Conservation (phyloP, 2,113 vertebrate species). For the Candoia aspera region DNA sequence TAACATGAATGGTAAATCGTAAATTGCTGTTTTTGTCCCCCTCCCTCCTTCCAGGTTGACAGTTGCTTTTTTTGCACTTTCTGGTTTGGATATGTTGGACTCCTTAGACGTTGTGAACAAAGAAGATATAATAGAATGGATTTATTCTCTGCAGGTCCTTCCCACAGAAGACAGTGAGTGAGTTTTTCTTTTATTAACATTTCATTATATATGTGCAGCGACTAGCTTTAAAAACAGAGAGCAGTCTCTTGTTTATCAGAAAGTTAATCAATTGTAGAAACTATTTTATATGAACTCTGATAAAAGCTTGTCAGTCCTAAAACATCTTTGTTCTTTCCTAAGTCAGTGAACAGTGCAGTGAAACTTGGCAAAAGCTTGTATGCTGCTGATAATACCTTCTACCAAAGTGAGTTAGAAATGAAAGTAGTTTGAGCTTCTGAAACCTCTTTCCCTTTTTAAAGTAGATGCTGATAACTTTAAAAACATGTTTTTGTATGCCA, state of each 20-base stretch:
- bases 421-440: not conserved
- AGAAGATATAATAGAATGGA: conserved; percentile 91
- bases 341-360: not conserved
- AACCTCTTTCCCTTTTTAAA: not conserved
- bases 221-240: conserved; percentile 37
- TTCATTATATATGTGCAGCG: conserved; percentile 43
- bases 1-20: conserved; percentile 62
- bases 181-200: conserved; percentile 69
- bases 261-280: not conserved
- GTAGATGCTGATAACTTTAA: not conserved
- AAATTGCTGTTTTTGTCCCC: conserved; percentile 58
- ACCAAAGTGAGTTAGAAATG: not conserved
- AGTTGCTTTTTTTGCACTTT: conserved; percentile 93
- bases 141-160: conserved; percentile 97
- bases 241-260: conserved; percentile 28
- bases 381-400: not conserved
- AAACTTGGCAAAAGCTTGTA: not conserved
- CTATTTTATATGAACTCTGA: not conserved
- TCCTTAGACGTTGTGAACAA: conserved; percentile 93
- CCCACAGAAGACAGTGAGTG: conserved; percentile 96
- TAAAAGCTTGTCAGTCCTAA: not conserved
- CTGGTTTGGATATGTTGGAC: conserved; percentile 95
- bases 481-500: not conserved
- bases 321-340: not conserved
- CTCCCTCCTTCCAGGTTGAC: conserved; percentile 83